These are phyloP conservation scores for Caenorhabditis auriculariae DNA, from an alignment of 2,888 invertebrate genomes.

Conservation along the genomic window DNA sequence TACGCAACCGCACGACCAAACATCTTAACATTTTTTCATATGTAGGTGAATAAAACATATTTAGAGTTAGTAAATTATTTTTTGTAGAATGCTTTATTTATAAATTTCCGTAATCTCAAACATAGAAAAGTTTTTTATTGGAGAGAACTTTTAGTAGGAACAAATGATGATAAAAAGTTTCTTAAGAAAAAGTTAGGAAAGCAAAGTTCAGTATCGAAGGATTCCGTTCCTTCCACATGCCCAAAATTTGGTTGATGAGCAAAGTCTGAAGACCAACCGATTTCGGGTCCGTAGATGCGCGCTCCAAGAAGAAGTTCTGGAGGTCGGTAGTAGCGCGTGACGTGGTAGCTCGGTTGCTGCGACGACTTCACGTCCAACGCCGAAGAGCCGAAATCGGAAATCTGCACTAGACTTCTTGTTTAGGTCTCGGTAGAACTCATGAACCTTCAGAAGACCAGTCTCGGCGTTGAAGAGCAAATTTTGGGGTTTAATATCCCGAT, in stretches of 20 bases:
- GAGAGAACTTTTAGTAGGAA: too few relatives aligned
- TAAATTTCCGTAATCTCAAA: too few relatives aligned
- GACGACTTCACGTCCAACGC: conserved; percentile 16
- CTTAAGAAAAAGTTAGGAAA: too few relatives aligned
- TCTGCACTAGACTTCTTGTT: neutral
- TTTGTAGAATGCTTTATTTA: neutral
- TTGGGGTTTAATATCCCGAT: conserved; percentile 96
- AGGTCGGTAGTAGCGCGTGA: conserved; percentile 71
- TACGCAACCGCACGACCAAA: conserved; percentile 48
- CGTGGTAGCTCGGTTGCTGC: conserved; percentile 43
- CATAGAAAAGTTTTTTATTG: too few relatives aligned
- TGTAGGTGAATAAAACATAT: neutral
- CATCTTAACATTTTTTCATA: conserved; percentile 19
- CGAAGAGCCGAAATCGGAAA: conserved; percentile 31
- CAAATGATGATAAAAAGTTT: too few relatives aligned
- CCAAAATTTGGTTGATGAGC: too few relatives aligned
- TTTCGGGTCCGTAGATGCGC: conserved; percentile 92
- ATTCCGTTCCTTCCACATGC: too few relatives aligned
- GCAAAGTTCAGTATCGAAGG: too few relatives aligned
- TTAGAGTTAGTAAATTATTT: neutral
- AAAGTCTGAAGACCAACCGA: conserved; percentile 85
- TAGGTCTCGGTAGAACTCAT: conserved; percentile 79
- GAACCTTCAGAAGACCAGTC: conserved; percentile 82
- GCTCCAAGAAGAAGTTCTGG: conserved; percentile 59
- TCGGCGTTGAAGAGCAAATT: conserved; percentile 94